Evolutionary conservation across 2,113 vertebrate species (phyloP).

Genomic region (Capreolus pygargus): DNA sequence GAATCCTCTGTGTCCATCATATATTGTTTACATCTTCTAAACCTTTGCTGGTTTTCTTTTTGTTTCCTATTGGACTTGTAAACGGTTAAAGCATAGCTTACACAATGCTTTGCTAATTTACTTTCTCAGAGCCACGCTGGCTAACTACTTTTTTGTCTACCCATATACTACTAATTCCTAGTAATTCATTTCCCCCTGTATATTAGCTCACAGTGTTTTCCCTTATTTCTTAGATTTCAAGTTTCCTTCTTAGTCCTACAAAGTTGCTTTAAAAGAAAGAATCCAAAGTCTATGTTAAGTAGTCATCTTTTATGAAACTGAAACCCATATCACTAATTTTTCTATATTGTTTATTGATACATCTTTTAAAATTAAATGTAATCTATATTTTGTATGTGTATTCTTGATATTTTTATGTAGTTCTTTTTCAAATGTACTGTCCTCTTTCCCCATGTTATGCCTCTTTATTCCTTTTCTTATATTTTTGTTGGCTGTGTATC

Average conservation of each 20-base stretch:
- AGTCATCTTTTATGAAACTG: background rate
- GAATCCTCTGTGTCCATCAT: background rate
- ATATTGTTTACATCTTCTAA: background rate
- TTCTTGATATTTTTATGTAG: background rate
- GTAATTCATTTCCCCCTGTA: background rate
- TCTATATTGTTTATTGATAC: background rate
- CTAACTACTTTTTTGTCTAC: background rate
- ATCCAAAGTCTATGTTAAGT: background rate
- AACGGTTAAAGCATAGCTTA: background rate
- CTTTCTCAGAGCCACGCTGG: background rate
- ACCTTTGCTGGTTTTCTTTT: background rate
- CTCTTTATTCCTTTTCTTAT: background rate
- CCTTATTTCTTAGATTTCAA: background rate
- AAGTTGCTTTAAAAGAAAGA: background rate
- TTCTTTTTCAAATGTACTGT: background rate
- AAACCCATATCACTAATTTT: background rate
- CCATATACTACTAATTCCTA: background rate
- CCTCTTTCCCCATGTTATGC: background rate
- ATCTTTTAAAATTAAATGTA: background rate
- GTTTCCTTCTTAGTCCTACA: background rate
- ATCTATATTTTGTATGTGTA: background rate
- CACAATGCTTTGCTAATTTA: background rate
- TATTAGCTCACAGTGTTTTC: background rate
- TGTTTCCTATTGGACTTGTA: background rate
- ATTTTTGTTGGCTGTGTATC: background rate